These are phyloP conservation scores for Acyrthosiphon pisum DNA, from an alignment of 1,140 invertebrate species.

Conservation along the genomic window DNA sequence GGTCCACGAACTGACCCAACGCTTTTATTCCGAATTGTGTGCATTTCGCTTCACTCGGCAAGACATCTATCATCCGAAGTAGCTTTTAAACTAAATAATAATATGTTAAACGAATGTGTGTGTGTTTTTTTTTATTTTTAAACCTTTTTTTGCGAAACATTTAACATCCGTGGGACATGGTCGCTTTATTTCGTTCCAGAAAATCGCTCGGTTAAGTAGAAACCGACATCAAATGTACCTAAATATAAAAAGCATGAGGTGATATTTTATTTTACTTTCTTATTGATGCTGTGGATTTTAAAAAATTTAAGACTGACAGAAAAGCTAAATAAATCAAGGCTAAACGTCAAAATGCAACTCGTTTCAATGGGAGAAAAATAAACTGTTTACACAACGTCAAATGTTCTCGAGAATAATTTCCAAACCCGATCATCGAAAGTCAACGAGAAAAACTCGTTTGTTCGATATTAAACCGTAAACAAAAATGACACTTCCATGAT, in stretches of 20 bases:
- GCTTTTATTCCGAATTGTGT: neutral
- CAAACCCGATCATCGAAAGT: neutral
- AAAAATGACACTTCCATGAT: neutral
- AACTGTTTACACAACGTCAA: neutral
- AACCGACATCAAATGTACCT: neutral
- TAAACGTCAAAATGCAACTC: neutral
- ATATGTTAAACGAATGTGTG: neutral
- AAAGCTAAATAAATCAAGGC: neutral
- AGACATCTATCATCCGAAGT: neutral
- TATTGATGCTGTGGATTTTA: neutral
- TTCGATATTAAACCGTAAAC: neutral
- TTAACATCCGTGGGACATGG: neutral
- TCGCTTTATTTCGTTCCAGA: neutral
- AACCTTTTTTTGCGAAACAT: neutral
- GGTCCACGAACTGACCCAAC: neutral
- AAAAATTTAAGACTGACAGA: neutral
- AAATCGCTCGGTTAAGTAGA: neutral
- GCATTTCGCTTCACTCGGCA: neutral
- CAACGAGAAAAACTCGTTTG: neutral
- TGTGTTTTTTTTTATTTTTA: neutral
- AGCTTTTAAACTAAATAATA: neutral
- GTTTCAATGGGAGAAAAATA: neutral
- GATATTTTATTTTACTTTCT: neutral
- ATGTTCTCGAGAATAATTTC: neutral
- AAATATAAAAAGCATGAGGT: neutral